A percentile compares a stretch with the other conserved stretches of the same genome.
These are phyloP conservation scores for Elachura formosa DNA, from an alignment of 2,113 vertebrate species.

Conservation along the genomic window DNA sequence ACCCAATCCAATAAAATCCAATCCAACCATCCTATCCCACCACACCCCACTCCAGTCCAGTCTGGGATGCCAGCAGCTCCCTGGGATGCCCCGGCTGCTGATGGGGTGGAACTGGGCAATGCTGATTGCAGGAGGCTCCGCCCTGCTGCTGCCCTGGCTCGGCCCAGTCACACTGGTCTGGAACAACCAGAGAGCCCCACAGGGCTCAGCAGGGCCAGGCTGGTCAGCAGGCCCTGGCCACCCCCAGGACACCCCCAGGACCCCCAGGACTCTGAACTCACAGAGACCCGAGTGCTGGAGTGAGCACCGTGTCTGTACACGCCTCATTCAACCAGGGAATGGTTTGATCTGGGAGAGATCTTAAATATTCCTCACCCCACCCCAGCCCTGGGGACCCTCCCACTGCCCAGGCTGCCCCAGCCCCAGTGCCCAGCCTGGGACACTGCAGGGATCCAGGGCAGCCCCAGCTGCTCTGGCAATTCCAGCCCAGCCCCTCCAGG, in stretches of 20 bases:
- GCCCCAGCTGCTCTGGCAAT: background rate
- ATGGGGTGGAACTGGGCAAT: background rate
- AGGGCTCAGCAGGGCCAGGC: background rate
- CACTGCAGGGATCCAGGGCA: background rate
- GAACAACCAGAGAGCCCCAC: rapidly evolving
- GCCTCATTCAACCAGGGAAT: rapidly evolving
- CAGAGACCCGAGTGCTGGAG: rapidly evolving
- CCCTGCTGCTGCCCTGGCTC: too few relatives aligned
- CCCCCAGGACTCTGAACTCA: background rate
- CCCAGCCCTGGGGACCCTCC: background rate
- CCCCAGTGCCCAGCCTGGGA: background rate
- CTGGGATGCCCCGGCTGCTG: background rate
- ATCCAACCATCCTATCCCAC: too few relatives aligned
- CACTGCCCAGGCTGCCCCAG: background rate
- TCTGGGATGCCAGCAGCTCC: background rate
- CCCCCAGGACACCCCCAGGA: rapidly evolving
- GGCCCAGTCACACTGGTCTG: too few relatives aligned
- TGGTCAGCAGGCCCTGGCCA: rapidly evolving
- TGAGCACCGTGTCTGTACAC: rapidly evolving
- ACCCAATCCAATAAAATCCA: too few relatives aligned
- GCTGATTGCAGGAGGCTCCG: background rate
- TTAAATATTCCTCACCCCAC: rapidly evolving
- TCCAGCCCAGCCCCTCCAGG: background rate
- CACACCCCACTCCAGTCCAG: rapidly evolving
- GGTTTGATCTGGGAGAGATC: background rate